These are phyloP conservation scores for Drosophila lowei DNA, from an alignment of 1,140 invertebrate genomes.

Conservation along the genomic window DNA sequence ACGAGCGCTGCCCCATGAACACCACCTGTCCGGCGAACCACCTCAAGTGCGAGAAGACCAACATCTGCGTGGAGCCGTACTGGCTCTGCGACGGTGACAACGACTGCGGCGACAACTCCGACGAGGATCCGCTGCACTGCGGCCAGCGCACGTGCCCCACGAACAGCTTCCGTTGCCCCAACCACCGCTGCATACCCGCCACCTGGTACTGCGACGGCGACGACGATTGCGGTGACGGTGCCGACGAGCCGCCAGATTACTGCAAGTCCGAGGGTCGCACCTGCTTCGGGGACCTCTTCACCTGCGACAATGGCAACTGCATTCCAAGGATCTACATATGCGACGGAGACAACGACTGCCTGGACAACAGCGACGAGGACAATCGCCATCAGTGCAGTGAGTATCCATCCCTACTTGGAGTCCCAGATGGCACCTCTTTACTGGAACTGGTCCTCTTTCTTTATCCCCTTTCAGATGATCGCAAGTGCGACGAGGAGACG, in stretches of 20 bases:
- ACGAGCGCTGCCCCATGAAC: slow-evolving; percentile 92
- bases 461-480: slow-evolving; percentile 86
- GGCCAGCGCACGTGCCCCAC: slow-evolving; percentile 94
- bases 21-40: slow-evolving; percentile 94
- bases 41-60: slow-evolving; percentile 95
- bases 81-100: slow-evolving; percentile 97
- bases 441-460: background rate
- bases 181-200: slow-evolving; percentile 93
- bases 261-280: slow-evolving; percentile 97
- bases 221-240: slow-evolving; percentile 93
- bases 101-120: slow-evolving; percentile 97
- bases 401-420: slow-evolving; percentile 64
- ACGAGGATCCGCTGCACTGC: slow-evolving; percentile 96
- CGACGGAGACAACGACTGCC: slow-evolving; percentile 94
- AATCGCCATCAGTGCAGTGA: slow-evolving; percentile 94
- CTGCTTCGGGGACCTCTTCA: slow-evolving; percentile 97
- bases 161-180: slow-evolving; percentile 95
- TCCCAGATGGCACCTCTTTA: too few relatives aligned
- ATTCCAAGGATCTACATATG: slow-evolving; percentile 98
- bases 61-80: slow-evolving; percentile 97
- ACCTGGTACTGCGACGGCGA: slow-evolving; percentile 95
- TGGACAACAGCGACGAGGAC: slow-evolving; percentile 96
- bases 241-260: slow-evolving; percentile 95
- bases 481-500: slow-evolving; percentile 95
- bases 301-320: slow-evolving; percentile 98